Conservation (phyloP, 53 echinoderm and acorn worm genomes). For the Echinometra lucunter region DNA sequence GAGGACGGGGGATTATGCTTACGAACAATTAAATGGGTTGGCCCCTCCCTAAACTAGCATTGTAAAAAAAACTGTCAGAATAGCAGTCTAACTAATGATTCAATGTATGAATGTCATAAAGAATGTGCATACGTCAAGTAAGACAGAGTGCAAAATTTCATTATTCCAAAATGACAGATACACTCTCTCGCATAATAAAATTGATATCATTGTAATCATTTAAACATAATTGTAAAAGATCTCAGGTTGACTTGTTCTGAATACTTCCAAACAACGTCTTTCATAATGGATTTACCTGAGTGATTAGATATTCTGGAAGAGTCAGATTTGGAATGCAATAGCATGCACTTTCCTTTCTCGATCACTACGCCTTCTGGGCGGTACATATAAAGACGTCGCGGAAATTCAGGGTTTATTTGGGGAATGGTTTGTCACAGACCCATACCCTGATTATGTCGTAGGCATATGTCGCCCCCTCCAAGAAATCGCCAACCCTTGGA, state of each 20-base stretch:
- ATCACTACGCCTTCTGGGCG: neutral
- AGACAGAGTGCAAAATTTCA: no score
- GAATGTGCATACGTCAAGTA: neutral
- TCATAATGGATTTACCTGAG: neutral
- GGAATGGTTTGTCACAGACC: neutral
- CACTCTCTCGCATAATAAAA: neutral
- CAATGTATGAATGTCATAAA: neutral
- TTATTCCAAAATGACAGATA: neutral
- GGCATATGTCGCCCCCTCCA: neutral
- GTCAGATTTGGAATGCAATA: neutral
- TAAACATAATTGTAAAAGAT: no score
- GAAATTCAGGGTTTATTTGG: neutral
- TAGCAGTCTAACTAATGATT: neutral
- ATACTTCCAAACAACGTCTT: neutral
- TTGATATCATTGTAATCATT: neutral
- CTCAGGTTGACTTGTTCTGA: neutral
- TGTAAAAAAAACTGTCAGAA: neutral
- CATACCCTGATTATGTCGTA: neutral
- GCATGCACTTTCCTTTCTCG: neutral
- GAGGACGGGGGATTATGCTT: neutral
- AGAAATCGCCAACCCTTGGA: neutral
- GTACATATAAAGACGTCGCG: neutral
- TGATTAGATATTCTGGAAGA: neutral
- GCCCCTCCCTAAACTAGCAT: no score
- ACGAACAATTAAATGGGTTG: neutral